Base-by-base conservation (phyloP, 2,888 invertebrate genomes). In the Volucella zonaria region DNA sequence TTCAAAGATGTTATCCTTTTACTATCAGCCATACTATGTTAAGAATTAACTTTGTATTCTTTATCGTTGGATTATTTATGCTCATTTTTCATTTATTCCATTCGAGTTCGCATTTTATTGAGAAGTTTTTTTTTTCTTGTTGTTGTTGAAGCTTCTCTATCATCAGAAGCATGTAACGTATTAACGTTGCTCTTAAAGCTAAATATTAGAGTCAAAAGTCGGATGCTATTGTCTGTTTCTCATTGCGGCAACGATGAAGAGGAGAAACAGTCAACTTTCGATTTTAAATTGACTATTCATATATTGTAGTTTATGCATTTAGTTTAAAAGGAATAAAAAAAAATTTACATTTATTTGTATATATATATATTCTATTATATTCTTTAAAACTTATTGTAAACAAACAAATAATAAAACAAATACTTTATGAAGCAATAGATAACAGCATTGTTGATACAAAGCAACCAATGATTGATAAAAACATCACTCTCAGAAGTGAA, bases 401-500 rank as follows among this genome's bases (percentile, higher is more conserved):
- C 12, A 66, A 67, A 67, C 58, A 58, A 67, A 71, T 14, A 61
- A 58, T 64, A 64, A 67, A 52, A 52, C 10, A 45, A 78, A 40
- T 40, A 62, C 40, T 59, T 61, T 67, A 70, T 59, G 42, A 74
- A 73, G 38, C 47, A 58, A 43, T 54, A 23, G 42, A 54, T 51
- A 58, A 18, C 14, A 78, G 58, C 43, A 62, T 74, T 68, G 10
- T 82, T 67, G 56, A 58, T 70, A 64, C 10, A 58, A 64, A 78
- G 73, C 58, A 78, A 43, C 74, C 82, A 68, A 59, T 23, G 9
- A 45, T 47, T 52, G 49, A 52, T 74, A 18, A 15, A n/a, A 82
- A 31, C 15, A 40, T 15, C 62, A 82, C 49, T 52, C 56, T 51
- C 6, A 73, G 18, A 9, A 67, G 14, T 51, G 59, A 51, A 6